Evolutionary conservation across 2,113 vertebrate species (phyloP).

Genomic region (Clarias batrachus): DNA sequence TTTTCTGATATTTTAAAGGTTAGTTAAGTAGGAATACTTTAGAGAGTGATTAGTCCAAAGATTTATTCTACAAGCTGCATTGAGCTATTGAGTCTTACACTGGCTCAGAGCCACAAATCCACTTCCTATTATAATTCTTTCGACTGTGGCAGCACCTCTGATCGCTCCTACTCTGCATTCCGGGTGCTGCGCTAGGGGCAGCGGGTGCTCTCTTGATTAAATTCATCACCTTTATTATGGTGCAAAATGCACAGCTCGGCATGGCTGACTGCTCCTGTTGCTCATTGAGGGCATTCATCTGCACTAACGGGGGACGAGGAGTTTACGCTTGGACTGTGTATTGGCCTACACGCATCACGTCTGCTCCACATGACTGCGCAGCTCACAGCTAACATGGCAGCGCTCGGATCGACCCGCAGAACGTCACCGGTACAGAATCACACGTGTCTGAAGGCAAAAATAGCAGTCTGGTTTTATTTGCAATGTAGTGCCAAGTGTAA

Average conservation of each 20-base stretch:
- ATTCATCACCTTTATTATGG: constrained; percentile 87
- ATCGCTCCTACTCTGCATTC: constrained; percentile 40
- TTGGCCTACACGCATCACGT: constrained; percentile 58
- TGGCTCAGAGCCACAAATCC: constrained; percentile 23
- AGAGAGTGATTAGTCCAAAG: constrained; percentile 23
- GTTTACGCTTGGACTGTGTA: constrained; percentile 60
- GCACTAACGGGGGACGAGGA: constrained; percentile 69
- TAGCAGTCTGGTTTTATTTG: neutral
- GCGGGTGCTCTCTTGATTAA: constrained; percentile 74
- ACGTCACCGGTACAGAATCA: neutral
- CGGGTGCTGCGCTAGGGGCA: constrained; percentile 26
- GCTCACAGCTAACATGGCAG: constrained; percentile 59
- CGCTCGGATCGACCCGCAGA: neutral
- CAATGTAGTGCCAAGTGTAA: neutral
- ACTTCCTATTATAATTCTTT: constrained; percentile 33
- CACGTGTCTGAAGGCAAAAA: neutral
- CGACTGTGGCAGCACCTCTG: constrained; percentile 34
- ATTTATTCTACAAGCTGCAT: constrained; percentile 29
- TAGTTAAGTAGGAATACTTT: constrained; percentile 16
- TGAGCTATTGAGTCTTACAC: neutral
- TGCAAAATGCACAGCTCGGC: constrained; percentile 74
- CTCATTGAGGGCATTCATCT: constrained; percentile 78
- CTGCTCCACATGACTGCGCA: constrained; percentile 62
- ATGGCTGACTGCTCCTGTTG: constrained; percentile 77
- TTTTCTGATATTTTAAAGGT: constrained; percentile 7